These are phyloP conservation scores for Triplophysa bombifrons DNA, from an alignment of 2,797 vertebrate genomes.

Conservation along the genomic window DNA sequence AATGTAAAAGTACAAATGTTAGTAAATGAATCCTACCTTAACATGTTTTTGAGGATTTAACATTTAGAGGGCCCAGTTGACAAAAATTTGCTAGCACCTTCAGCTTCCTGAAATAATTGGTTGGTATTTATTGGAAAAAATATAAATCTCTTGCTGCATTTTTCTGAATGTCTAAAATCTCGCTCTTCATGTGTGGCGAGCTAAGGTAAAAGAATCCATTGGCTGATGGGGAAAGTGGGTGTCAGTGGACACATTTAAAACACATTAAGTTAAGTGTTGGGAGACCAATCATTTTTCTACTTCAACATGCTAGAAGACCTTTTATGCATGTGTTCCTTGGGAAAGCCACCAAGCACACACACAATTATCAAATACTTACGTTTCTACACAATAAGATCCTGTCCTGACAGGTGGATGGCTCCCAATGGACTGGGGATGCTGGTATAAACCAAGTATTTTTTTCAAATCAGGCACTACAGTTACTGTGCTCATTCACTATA, in stretches of 20 bases:
- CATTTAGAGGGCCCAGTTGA: no score
- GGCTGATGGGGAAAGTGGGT: slow-evolving; percentile 73
- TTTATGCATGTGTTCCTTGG: slow-evolving; percentile 71
- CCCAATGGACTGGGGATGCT: slow-evolving; percentile 69
- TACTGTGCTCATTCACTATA: neutral
- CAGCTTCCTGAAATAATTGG: no score
- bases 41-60: no score
- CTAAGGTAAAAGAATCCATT: slow-evolving; percentile 75
- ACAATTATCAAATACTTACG: slow-evolving; percentile 30
- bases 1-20: no score
- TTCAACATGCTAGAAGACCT: slow-evolving; percentile 75
- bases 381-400: slow-evolving; percentile 54
- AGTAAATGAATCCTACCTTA: no score
- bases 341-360: slow-evolving; percentile 67
- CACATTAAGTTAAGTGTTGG: slow-evolving; percentile 83
- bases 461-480: neutral
- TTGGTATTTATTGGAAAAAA: no score
- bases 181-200: no score
- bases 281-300: slow-evolving; percentile 79
- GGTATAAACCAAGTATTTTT: slow-evolving; percentile 58
- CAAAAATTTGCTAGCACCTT: no score
- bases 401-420: slow-evolving; percentile 73
- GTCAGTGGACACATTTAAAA: slow-evolving; percentile 79
- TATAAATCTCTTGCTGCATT: slow-evolving; percentile 1
- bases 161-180: slow-evolving; percentile 58